phyloP scores from a whole-genome alignment of 2,888 invertebrate genomes.

The Dryadula phaetusa region DNA sequence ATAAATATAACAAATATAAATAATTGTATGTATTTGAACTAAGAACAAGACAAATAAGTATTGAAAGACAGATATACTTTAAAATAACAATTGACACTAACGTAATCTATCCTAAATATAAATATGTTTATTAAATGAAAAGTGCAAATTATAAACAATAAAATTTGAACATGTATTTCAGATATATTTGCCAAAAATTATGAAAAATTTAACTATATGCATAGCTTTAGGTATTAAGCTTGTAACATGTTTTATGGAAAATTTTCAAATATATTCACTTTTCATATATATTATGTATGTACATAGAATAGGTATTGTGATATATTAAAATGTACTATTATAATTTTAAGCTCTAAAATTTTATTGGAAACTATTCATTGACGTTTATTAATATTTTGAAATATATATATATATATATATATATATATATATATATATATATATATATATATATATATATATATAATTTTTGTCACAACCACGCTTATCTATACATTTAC shows the following conservation, averaged over 20 bases:
- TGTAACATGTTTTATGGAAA: background rate
- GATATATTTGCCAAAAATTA: conserved; percentile 10
- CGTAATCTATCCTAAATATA: no score
- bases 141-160: background rate
- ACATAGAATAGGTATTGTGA: conserved; percentile 12
- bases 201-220: background rate
- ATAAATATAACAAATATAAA: background rate
- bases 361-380: background rate
- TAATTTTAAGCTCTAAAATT: background rate
- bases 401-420: background rate
- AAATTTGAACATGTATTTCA: conserved; percentile 6
- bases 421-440: background rate
- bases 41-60: background rate
- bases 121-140: no score
- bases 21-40: background rate
- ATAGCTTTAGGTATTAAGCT: background rate
- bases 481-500: no score
- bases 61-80: background rate
- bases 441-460: background rate
- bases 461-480: background rate
- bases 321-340: background rate
- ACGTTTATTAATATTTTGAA: background rate
- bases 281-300: background rate
- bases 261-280: background rate
- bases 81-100: background rate